Evolutionary conservation across 2,797 vertebrate genomes (phyloP), one percentile per base, ranked within the genome.

Genomic region (Enteromius mattozi): DNA sequence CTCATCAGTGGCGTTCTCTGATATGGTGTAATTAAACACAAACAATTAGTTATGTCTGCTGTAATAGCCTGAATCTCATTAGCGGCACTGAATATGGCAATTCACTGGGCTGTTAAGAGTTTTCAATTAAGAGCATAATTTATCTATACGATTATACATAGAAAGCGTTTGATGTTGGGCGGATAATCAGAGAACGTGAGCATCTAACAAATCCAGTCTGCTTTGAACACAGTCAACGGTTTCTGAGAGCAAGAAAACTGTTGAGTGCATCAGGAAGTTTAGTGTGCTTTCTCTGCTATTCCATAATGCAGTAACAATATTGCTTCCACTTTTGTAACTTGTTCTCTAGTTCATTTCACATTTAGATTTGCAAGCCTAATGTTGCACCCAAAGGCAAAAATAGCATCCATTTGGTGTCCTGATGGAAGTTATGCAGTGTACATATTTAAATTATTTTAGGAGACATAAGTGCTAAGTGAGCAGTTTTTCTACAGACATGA

Each of bases 311-410:
- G 80, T 80, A 82, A 80, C 47, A 75, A 65, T 80, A 81, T 82
- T 87, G 75, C 54, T 87, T 87, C 74, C 42, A 86, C 80, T 88
- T 88, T 85, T 80, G 63, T 63, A 85, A 72, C 88, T 84, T 83
- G 80, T 87, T 69, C 82, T 56, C 42, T 71, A 85, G 68, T 40
- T 80, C n/a, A 12, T 47, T 37, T 78, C 69, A 84, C 80, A 30
- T 86, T 33, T 24, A 82, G 71, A 76, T 30, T 65, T 27, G 72
- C 51, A 42, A 12, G 10, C 35, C 81, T 80, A 82, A 86, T 84
- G 88, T 70, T 77, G 51, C 76, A 71, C 45, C 27, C 71, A 66
- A 83, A 86, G 33, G 80, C 81, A 87, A 77, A 84, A 84, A 88
- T 74, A 80, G 68, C 77, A 84, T 85, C 83, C 83, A 84, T 88